These are phyloP conservation scores for Paramacrobiotus metropolitanus DNA, from an alignment of 1,140 invertebrate species.

Conservation along the genomic window DNA sequence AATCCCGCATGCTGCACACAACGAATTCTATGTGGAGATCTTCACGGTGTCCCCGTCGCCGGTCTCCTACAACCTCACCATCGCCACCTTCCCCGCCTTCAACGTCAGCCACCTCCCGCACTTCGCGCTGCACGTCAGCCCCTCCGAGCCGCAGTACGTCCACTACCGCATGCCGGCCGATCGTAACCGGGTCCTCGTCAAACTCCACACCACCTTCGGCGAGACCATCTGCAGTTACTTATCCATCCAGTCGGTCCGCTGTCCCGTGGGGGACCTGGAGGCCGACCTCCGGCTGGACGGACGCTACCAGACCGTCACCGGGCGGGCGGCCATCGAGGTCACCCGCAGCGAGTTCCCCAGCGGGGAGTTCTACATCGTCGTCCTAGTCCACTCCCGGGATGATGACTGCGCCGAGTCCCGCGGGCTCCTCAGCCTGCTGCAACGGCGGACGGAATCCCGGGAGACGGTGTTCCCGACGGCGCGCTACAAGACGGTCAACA, in stretches of 20 bases:
- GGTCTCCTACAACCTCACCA: background rate
- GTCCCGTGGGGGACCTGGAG: background rate
- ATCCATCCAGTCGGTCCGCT: background rate
- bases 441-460: slow-evolving; percentile 12
- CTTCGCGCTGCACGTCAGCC: slow-evolving; percentile 21
- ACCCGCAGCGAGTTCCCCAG: background rate
- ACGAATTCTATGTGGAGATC: background rate
- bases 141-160: slow-evolving; percentile 29
- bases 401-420: background rate
- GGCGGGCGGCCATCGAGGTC: background rate
- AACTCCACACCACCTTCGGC: background rate
- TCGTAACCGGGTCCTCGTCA: slow-evolving; percentile 35
- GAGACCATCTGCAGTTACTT: background rate
- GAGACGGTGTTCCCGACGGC: slow-evolving; percentile 18
- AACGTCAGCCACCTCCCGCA: background rate
- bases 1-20: background rate
- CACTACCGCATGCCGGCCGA: slow-evolving; percentile 26
- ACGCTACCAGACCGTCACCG: background rate
- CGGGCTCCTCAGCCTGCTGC: background rate
- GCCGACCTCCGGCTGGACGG: background rate
- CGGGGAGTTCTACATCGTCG: background rate
- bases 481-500: slow-evolving; percentile 29
- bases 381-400: background rate
- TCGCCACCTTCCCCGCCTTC: background rate
- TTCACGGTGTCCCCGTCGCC: background rate